Evolutionary conservation across 1,140 invertebrate species (phyloP), one percentile per base, ranked within the genome.

Genomic region (Ylistrum balloti): DNA sequence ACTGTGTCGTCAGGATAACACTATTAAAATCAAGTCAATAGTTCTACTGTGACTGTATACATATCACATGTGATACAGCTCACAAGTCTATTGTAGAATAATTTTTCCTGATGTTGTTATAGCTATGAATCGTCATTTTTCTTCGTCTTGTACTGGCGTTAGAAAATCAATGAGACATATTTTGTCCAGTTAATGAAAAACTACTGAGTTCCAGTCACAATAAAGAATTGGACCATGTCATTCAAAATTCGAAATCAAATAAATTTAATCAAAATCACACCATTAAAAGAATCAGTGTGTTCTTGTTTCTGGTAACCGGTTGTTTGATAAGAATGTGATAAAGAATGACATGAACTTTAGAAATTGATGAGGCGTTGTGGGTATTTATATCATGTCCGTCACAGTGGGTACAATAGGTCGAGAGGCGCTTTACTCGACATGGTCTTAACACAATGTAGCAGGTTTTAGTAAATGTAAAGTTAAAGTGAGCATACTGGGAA

Each of bases 381-480:
- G 28, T 74, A 74, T 74, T 74, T 74, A 74, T 74, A 22, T 74
- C 56, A 11, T 28, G 56, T 28, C n/a, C 56, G 56, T 74, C 56
- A 74, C 22, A 74, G 22, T n/a, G 56, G 56, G 22, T 74, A 74
- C 56, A 74, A 74, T 74, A 28, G 56, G 56, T 74, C 56, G 56
- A 74, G 56, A 28, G 56, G 56, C 56, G 5, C 56, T 74, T 74
- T 74, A 74, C 56, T 28, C 22, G 9, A 7, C 5, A n/a, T 28
- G n/a, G 56, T n/a, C n/a, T 11, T n/a, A 1, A 11, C 56, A 74
- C 56, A 74, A 74, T 74, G 56, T 74, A n/a, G 2, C n/a, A n/a
- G n/a, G 56, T 74, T n/a, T 28, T 74, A n/a, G 56, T 74, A 74
- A 74, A 74, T 74, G 56, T 74, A n/a, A 74, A 74, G 56, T 74